A percentile compares a stretch with the other conserved stretches of the same genome.
Conservation (phyloP, 2,888 invertebrate species). For the Amphiduros pacificus region DNA sequence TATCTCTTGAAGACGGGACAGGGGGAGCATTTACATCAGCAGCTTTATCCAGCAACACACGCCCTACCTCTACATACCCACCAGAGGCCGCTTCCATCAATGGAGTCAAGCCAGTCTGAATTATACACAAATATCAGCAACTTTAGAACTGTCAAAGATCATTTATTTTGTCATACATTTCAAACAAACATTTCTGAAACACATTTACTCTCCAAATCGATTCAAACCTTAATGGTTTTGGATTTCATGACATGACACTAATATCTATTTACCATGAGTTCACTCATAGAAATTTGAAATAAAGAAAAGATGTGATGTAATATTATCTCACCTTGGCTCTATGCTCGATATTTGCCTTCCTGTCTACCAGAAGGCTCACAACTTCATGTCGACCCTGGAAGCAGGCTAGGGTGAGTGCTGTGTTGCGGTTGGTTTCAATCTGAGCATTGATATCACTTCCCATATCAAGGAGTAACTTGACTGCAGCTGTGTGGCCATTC, state of each 20-base stretch:
- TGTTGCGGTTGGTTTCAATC: slow-evolving; percentile 98
- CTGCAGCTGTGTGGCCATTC: slow-evolving; percentile 96
- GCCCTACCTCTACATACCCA: slow-evolving; percentile 97
- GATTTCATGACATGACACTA: too few species aligned
- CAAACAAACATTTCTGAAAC: too few species aligned
- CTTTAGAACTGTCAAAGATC: background rate
- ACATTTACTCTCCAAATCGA: too few species aligned
- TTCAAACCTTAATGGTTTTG: background rate
- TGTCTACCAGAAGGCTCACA: slow-evolving; percentile 90
- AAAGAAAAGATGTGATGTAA: background rate
- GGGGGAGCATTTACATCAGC: slow-evolving; percentile 99
- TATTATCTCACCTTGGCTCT: slow-evolving; percentile 87
- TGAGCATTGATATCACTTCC: slow-evolving; percentile 98
- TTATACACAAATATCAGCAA: slow-evolving; percentile 16
- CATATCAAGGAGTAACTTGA: slow-evolving; percentile 91
- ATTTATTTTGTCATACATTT: background rate
- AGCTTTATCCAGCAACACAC: slow-evolving; percentile 91
- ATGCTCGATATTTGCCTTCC: slow-evolving; percentile 98
- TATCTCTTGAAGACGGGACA: slow-evolving; percentile 96
- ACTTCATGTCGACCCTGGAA: slow-evolving; percentile 99
- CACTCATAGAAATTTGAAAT: too few species aligned
- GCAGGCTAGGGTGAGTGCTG: slow-evolving; percentile 96
- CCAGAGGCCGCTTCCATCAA: slow-evolving; percentile 99
- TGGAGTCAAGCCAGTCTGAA: slow-evolving; percentile 91
- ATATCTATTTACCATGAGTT: too few species aligned